phyloP scores from a whole-genome alignment of 1,140 invertebrate species.

The Lepidurus packardi region DNA sequence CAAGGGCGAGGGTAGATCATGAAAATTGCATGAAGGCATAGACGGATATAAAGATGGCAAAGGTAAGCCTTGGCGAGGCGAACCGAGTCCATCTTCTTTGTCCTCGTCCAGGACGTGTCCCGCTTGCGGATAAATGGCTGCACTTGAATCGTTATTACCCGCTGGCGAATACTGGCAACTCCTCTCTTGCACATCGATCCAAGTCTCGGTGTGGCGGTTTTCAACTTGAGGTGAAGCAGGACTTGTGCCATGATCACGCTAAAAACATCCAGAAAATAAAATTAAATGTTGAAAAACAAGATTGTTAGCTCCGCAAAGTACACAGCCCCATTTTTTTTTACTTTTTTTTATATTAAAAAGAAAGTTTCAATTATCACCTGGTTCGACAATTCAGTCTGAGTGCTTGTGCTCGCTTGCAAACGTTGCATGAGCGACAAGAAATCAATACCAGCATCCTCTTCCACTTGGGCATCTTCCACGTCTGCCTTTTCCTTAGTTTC shows the following conservation, averaged over 20 bases:
- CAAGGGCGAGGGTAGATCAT: background rate
- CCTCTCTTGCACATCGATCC: background rate
- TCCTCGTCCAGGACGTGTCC: background rate
- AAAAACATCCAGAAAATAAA: background rate
- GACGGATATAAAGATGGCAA: background rate
- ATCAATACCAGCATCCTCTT: conserved; percentile 11
- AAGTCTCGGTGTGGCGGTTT: background rate
- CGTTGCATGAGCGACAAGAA: background rate
- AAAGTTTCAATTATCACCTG: background rate
- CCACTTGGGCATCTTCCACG: background rate
- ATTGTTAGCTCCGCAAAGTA: too few relatives aligned
- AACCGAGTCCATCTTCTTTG: background rate
- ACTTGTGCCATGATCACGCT: background rate
- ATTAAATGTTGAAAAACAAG: background rate
- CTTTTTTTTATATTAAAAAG: too few relatives aligned
- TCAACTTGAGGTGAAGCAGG: background rate
- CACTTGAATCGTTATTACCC: background rate
- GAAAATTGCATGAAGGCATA: background rate
- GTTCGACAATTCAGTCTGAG: background rate
- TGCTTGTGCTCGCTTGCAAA: background rate
- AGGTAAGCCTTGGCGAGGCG: background rate
- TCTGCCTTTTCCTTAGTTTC: background rate
- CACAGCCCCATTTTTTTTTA: too few relatives aligned
- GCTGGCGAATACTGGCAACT: background rate
- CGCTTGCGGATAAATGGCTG: background rate